Conservation (phyloP, 2,888 invertebrate species). For the Lathronympha strigana region DNA sequence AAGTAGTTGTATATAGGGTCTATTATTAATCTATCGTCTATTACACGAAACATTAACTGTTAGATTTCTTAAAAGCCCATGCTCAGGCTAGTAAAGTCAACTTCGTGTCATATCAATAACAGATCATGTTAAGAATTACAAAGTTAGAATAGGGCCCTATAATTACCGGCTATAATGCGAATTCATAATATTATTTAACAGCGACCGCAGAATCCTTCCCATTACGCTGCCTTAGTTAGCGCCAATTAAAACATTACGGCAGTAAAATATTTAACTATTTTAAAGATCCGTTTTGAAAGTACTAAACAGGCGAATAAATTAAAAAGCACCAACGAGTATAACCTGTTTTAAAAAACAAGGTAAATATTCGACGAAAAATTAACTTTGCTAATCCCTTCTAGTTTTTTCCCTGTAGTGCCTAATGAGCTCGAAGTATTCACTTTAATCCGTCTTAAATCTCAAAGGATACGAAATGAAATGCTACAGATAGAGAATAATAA, state of each 20-base stretch:
- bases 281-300: background rate
- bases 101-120: too few relatives aligned
- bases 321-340: background rate
- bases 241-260: conserved; percentile 14
- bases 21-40: too few relatives aligned
- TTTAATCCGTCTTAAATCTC: conserved; percentile 4
- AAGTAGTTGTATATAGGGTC: too few relatives aligned
- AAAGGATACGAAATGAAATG: conserved; percentile 8
- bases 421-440: background rate
- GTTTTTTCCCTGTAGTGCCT: background rate
- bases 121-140: too few relatives aligned
- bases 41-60: too few relatives aligned
- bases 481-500: too few relatives aligned
- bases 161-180: background rate
- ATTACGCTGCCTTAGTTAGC: background rate
- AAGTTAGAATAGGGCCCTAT: too few relatives aligned
- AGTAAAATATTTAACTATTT: background rate
- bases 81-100: too few relatives aligned
- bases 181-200: background rate
- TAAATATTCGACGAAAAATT: background rate
- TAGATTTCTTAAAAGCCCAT: too few relatives aligned
- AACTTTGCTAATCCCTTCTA: background rate
- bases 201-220: background rate
- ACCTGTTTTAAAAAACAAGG: too few relatives aligned
- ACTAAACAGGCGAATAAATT: background rate